Evolutionary conservation across 92 coral and sea anemone species (phyloP), one percentile per base, ranked within the genome.

Genomic region (Zoanthus gigantus): DNA sequence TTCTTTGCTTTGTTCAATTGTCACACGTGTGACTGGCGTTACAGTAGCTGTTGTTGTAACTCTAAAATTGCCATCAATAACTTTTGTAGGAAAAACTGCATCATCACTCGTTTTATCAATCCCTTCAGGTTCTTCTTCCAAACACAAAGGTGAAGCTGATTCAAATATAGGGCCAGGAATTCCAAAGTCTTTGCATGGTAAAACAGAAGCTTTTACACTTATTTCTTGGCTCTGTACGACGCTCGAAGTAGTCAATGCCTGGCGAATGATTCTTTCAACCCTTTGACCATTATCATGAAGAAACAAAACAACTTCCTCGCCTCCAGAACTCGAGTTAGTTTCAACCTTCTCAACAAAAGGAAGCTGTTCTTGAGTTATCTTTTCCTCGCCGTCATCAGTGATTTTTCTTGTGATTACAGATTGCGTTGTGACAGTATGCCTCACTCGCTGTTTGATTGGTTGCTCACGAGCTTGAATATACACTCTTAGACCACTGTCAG

Each of bases 391-490:
- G 13, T 67, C 61, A 47, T 52, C 74, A 23, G 47, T 47, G 18
- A 81, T 14, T 65, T 45, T 74, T 72, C 82, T 52, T 48, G 60
- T 77, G 37, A 46, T 91, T 16, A 91, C 72, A 9, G 88, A 58
- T n/a, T 83, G 84, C 7, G 90, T 84, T 54, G 76, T 82, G 9
- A 89, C 84, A 28, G 92, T 89, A 45, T 86, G 90, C 6, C 76
- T 78, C 57, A 92, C 90, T n/a, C 84, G 83, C 28, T 90, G 71
- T 52, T 37, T 89, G 78, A 85, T 89, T 60, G 77, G 76, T 37
- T 92, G 32, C 15, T 86, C 90, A 28, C 82, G 74, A 12, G 63
- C 90, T 60, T 92, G 88, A 13, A 89, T 86, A 48, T 83, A 89
- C 66, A 84, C 82, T 47, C 89, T 92, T 32, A 86, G 58, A 45